Evolutionary conservation across 2,888 invertebrate species (phyloP), one percentile per base, ranked within the genome.

Genomic region (Yponomeuta malinellus): DNA sequence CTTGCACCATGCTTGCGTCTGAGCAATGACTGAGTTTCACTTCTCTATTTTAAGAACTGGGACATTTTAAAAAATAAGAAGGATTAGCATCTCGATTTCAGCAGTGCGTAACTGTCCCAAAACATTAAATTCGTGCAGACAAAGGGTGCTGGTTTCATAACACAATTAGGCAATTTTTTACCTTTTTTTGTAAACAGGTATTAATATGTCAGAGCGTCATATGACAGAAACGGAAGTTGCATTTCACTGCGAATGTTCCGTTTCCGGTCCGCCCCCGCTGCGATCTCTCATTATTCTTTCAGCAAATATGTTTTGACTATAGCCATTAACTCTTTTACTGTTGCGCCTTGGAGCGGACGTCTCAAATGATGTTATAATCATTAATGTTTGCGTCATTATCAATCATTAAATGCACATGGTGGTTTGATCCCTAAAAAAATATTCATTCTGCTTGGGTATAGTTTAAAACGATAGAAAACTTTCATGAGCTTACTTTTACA

Each of bases 231-330:
- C 82, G 89, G 89, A 90, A 86, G 83, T 85, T 77, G 79, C 82
- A 79, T 87, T 82, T 84, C 82, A 79, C 83, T 84, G 88, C 90
- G 85, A 89, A 90, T 87, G 87, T 81, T 81, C 68, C 64, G 78
- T 84, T 88, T 89, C 90, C 88, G 86, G 76, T 52, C 69, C 71
- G 74, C 77, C 83, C 86, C 84, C 78, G 83, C 83, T 77, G 86
- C 81, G 86, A 84, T 81, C 78, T 81, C 79, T 82, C 89, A 90
- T 91, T 88, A 90, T 86, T 91, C 90, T 89, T 85, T 85, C 86
- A 83, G 90, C 89, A 89, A 72, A 88, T 87, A 90, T 89, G 87
- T 90, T 91, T 83, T 90, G 91, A 91, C 91, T 88, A 75, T 76
- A 85, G 79, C 86, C 83, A 86, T 89, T 86, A 87, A 83, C 83